Base-by-base conservation (phyloP, 2,113 vertebrate genomes). In the Butorides virescens region DNA sequence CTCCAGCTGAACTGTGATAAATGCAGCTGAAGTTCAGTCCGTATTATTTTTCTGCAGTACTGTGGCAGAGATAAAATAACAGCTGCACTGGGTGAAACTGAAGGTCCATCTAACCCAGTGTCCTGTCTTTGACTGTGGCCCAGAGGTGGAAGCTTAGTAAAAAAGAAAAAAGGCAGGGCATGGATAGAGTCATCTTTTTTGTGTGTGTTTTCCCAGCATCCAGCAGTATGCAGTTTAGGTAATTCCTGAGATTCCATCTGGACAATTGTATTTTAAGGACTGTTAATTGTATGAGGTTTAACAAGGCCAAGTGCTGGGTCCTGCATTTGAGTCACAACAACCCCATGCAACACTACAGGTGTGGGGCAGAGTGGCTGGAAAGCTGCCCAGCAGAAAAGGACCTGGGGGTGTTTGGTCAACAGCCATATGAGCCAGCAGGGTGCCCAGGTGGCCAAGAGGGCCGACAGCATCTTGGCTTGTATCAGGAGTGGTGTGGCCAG, bases 1-100 rank as follows among this genome's bases (percentile, higher is more conserved):
- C 80, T 88, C 92, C 93, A 91, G 70, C 95, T 95, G 93, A 95
- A 88, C 93, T 87, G 84, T 72, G 68, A 29, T 89, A 89, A 93
- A 59, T 14, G 75, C 26, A 32, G 52, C 78, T 17, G 32, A 55
- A 61, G 17, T 76, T 88, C 82, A 86, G 79, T 25, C 67, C 67
- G 50, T 53, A 22, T 53, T 76, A 18, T 74, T 86, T 73, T 86
- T 36, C 68, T 86, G 49, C 66, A 50, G 34, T 49, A 11, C 7
- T 22, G 11, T 72, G 63, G 32, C 19, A 53, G 63, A 29, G 59
- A 36, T n/a, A 36, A 79, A 46, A 73, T 46, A 73, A 2, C 15
- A 67, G 62, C 76, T n/a, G n/a, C 10, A 3, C 30, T 74, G 36
- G 29, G 32, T 52, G 47, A 49, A 62, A 34, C 23, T 37, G 84